Percentiles rank a stretch among this genome's conserved stretches.
phyloP scores from a whole-genome alignment of 1,140 invertebrate species.

The Mizuhopecten yessoensis region DNA sequence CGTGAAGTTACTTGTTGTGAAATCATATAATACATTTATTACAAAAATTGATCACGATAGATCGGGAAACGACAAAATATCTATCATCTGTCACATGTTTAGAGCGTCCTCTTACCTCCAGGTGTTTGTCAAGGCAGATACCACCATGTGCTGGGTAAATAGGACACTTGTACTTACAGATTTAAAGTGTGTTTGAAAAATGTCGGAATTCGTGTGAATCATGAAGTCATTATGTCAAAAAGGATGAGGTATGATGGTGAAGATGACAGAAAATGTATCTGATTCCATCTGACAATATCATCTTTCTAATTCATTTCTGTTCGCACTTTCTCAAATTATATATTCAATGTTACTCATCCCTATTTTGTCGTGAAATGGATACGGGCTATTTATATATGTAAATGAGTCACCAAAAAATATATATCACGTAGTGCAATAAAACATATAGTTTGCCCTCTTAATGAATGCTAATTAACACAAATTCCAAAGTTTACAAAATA shows the following conservation, averaged over 20 bases:
- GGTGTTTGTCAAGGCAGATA: background rate
- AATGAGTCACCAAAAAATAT: background rate
- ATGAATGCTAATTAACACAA: too few relatives aligned
- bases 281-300: background rate
- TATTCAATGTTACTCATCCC: background rate
- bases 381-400: background rate
- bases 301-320: background rate
- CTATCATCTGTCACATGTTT: background rate
- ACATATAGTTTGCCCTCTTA: too few relatives aligned
- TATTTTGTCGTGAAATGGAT: background rate
- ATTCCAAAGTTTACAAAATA: too few relatives aligned
- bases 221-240: background rate
- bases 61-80: constrained; percentile 10
- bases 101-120: background rate
- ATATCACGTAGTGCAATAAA: too few relatives aligned
- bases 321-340: background rate
- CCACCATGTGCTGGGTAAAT: background rate
- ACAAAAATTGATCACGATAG: background rate
- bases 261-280: constrained; percentile 16
- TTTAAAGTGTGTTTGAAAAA: background rate
- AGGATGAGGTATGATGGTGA: constrained; percentile 5
- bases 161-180: background rate
- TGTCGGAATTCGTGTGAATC: background rate
- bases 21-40: background rate
- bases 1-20: constrained; percentile 3